Evolutionary conservation across 2,113 vertebrate genomes (phyloP), one percentile per base, ranked within the genome.

Genomic region (Phocoena phocoena): DNA sequence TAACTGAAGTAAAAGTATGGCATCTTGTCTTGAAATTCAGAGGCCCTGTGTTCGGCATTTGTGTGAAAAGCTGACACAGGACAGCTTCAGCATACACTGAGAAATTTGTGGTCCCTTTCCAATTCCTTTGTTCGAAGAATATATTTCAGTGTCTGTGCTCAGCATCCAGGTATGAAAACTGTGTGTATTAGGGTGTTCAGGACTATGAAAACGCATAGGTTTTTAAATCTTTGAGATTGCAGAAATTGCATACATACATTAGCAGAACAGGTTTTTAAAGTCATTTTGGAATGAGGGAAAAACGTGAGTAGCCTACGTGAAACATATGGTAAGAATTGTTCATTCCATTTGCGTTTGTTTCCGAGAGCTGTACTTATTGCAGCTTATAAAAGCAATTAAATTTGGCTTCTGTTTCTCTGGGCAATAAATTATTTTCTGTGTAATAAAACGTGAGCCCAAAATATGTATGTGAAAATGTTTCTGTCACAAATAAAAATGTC

Each of bases 1-100:
- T 98, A 98, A 93, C 98, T 97, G 97, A 97, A 98, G 98, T 92
- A 96, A 95, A 98, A 96, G 88, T 68, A 65, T 82, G 96, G 41
- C 88, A 70, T 97, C 41, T 97, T 98, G 96, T 98, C 98, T 97
- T 92, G 58, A 96, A 98, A 96, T 94, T 86, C 95, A 17, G 31
- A 94, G 82, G 82, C 92, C 58, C 63, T 31, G 55, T 95, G 84
- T 97, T 68, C 65, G 96, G 88, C 96, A 88, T 97, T 38, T 93
- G 62, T 73, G 47, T 63, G 93, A 71, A 83, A 92, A 93, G 93
- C 88, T 93, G 90, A 76, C 67, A 68, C 9, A 89, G 89, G 60
- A 67, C 93, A 28, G 85, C 93, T 91, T 97, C 68, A 67, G 50
- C 36, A 36, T 84, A 38, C 8, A 6, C 10, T 53, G 76, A 76